Base-by-base conservation (phyloP, 2,888 invertebrate genomes). In the Brenthis daphne region DNA sequence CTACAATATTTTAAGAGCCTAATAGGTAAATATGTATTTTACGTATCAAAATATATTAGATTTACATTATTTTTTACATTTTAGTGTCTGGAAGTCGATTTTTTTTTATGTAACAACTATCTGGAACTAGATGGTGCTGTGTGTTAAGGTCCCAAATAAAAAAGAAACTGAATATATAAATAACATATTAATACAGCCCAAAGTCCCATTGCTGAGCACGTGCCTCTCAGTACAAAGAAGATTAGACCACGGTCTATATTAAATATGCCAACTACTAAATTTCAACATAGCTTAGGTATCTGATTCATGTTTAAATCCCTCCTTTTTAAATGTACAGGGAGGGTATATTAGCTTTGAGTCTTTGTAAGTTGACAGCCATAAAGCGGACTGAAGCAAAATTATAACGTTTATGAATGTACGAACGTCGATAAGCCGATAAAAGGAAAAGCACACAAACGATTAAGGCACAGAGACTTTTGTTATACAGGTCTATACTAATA, bases 361-460 rank as follows among this genome's bases (percentile, higher is more conserved):
- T 71, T 68, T 68, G 71, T 65, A 65, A 70, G 50, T 54, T 63
- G 64, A 68, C 68, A 53, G 68, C 68, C 43, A 63, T 71, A 58
- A 65, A 71, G 68, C 71, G 57, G 33, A 51, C 37, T 63, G 43
- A 65, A 61, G 55, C 63, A 54, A 63, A 16, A 56, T 71, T 71
- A 55, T 68, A 51, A 50, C n/a, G 64, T 67, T 55, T 64, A 64
- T 71, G 65, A 68, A 65, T 71, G 58, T 61, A 66, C 64, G 63
- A 71, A 68, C n/a, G 54, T 63, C 65, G 50, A 68, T 71, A 64
- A 55, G 70, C 64, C 50, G 64, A 67, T 64, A 70, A 57, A 69
- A 66, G 57, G 51, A 48, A 56, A 56, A 57, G 51, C 51, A 51
- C 43, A n/a, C 51, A 53, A 13, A 8, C 63, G 14, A 51, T 63